Percentiles rank a stretch among this genome's conserved stretches.
phyloP scores from a whole-genome alignment of 2,113 vertebrate species.

The Odontophorus gujanensis region DNA sequence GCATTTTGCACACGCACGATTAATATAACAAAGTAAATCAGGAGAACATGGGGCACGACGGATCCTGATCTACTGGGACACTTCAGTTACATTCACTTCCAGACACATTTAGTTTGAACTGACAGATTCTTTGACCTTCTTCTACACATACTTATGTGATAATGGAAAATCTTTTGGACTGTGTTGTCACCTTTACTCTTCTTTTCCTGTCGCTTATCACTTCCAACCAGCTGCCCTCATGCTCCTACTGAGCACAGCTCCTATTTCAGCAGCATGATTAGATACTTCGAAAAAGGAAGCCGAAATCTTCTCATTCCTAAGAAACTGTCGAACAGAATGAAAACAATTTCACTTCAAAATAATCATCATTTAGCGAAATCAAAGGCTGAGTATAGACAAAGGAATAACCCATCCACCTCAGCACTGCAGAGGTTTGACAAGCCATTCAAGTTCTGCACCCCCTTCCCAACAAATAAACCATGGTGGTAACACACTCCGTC shows the following conservation, averaged over 20 bases:
- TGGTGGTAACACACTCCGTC: fast-evolving
- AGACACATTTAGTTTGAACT: not conserved
- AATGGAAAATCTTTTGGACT: constrained; percentile 5
- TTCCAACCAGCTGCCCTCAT: not conserved
- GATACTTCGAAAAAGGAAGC: not conserved
- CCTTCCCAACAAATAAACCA: not conserved
- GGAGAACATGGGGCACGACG: not conserved
- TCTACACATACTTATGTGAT: not conserved
- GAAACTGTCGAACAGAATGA: not conserved
- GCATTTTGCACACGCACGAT: not conserved
- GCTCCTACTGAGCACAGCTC: not conserved
- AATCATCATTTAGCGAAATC: not conserved
- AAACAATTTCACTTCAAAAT: not conserved
- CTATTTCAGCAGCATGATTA: not conserved
- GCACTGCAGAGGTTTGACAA: not conserved
- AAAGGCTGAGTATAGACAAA: not conserved
- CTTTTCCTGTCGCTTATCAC: not conserved
- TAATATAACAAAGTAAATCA: not conserved
- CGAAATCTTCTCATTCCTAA: not conserved
- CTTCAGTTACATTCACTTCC: not conserved
- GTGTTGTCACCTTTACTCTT: not conserved
- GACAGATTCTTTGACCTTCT: not conserved
- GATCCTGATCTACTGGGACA: not conserved
- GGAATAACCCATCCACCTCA: not conserved
- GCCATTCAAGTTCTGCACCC: not conserved